Evolutionary conservation across 2,888 invertebrate species (phyloP), one percentile per base, ranked within the genome.

Genomic region (Agrochola lychnidis): DNA sequence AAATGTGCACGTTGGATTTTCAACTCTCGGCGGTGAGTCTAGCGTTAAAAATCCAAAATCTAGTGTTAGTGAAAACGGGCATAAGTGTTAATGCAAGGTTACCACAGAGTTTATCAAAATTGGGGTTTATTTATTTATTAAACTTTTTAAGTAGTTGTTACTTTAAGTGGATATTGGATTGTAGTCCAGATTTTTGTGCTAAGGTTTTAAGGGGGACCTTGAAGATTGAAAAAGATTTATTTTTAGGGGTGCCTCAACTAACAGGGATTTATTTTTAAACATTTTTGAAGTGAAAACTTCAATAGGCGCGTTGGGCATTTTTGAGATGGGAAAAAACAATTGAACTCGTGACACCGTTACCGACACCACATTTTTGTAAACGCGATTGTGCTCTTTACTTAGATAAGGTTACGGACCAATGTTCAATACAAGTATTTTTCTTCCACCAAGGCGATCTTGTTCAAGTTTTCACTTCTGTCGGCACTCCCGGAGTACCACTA

Each of bases 71-170:
- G 36, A 68, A 48, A 36, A 30, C 25, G 2, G 22, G 4, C 36
- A 45, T 30, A 45, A 30, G 36, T 12, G 19, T 30, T 56, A 70
- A 70, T 68, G 56, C 62, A 59, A 82, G 62, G 69, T 67, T 66
- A 59, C 4, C 7, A 45, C 14, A 40, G 19, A 62, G 70, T 83
- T 68, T 84, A 84, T 84, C 59, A 53, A 84, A 79, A 79, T 81
- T 73, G 67, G 14, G 25, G 12, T 45, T 61, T 59, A 72, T 56
- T 77, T 68, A 63, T 69, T 72, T 51, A 51, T 57, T 30, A 9
- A 70, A 82, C 48, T 69, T 51, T 66, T 53, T 69, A 71, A 73
- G 4, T 40, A 40, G 4, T n/a, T 56, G 14, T 25, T 42, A 61
- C 25, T 51, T 68, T 69, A 73, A 51, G 59, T 63, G 40, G 53